These are phyloP conservation scores for Brenthis ino DNA, from an alignment of 2,888 invertebrate species.

Conservation along the genomic window DNA sequence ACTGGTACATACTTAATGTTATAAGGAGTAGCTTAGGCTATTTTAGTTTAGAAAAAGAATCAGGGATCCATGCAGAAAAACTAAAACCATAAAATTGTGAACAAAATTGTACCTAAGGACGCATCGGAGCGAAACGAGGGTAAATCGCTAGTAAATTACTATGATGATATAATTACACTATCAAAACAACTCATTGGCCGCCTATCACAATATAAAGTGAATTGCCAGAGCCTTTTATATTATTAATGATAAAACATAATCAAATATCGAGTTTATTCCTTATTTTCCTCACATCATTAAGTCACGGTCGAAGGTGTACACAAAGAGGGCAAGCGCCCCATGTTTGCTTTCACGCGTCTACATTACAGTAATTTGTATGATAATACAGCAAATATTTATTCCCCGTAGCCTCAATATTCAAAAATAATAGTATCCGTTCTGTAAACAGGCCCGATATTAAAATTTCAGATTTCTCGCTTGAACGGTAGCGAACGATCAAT, in stretches of 20 bases:
- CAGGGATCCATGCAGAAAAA: too few relatives aligned
- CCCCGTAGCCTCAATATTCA: slow-evolving; percentile 41
- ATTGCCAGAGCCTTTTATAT: too few relatives aligned
- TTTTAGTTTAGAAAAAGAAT: not conserved
- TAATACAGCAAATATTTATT: slow-evolving; percentile 50
- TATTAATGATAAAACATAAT: not conserved
- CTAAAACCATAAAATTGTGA: too few relatives aligned
- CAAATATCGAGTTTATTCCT: not conserved
- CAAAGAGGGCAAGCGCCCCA: slow-evolving; percentile 36
- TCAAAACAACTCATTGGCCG: too few relatives aligned
- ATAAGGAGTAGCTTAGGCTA: not conserved
- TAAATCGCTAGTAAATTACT: too few relatives aligned
- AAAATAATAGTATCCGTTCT: slow-evolving; percentile 46
- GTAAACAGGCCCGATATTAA: slow-evolving; percentile 40
- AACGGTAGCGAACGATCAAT: slow-evolving; percentile 45
- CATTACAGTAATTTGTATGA: slow-evolving; percentile 51
- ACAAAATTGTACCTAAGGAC: too few relatives aligned
- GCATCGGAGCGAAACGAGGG: too few relatives aligned
- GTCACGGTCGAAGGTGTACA: slow-evolving; percentile 25
- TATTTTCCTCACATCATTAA: slow-evolving; percentile 9
- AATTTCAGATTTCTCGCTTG: slow-evolving; percentile 50
- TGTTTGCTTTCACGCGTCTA: slow-evolving; percentile 37
- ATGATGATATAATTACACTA: too few relatives aligned
- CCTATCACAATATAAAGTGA: too few relatives aligned
- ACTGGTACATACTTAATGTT: too few relatives aligned